Evolutionary conservation across 2,113 vertebrate genomes (phyloP), one percentile per base, ranked within the genome.

Genomic region (Misgurnus mizolepis): DNA sequence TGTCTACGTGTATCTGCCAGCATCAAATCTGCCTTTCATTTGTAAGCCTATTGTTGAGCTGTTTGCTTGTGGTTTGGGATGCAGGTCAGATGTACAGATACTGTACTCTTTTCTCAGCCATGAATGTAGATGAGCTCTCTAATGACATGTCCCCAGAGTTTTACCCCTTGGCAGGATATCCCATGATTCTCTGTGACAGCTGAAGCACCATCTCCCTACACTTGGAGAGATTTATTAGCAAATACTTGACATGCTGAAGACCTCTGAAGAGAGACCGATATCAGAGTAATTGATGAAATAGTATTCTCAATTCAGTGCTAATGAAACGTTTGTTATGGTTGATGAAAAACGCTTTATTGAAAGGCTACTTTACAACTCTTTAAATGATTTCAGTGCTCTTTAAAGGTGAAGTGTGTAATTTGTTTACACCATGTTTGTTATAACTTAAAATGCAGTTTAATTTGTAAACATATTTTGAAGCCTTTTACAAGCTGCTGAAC

Each of bases 161-260:
- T 92, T 89, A 84, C 94, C 89, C 90, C 83, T 88, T 89, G 87
- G 86, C 92, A 85, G 90, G 88, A 85, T 88, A 90, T 90, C 89
- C 92, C 88, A 78, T 94, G 94, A 95, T 95, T 94, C 94, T 85
- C 92, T 91, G 71, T 86, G 95, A 95, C 96, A 98, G 96, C 95
- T 97, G 96, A 96, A 92, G 90, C 90, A 87, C 95, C 92, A 94
- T 91, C 94, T 92, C 87, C 86, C 92, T 94, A 95, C 90, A 89
- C 85, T 83, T 84, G 79, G 81, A 66, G 87, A 89, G 91, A 95
- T 97, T 95, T 93, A 92, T 91, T 85, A 86, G 87, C 84, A 88
- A 89, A 92, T 89, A 89, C 89, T 90, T 91, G 90, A 88, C 86
- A 91, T 91, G 93, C 90, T 90, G 94, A 18, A 80, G 61, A 22